Evolutionary conservation across 2,797 vertebrate genomes (phyloP), one percentile per base, ranked within the genome.

Genomic region (Sus cebifrons): DNA sequence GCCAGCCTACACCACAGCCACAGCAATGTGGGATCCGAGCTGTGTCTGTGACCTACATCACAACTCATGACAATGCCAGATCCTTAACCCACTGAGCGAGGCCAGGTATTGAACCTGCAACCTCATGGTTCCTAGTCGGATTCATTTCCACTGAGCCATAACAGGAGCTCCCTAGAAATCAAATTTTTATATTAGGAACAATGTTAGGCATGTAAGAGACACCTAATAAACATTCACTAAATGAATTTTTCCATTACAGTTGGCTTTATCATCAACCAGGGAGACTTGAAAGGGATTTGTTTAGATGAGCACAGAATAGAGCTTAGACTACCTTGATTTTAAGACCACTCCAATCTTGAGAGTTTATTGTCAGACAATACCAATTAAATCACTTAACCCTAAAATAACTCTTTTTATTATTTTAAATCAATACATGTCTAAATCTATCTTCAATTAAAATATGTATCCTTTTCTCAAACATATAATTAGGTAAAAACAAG

Each of bases 401-500:
- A 23, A 75, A 74, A 65, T 27, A 32, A 84, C 67, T 62, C 56
- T 44, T 82, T 91, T 81, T 18, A 67, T 73, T 70, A 70, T 62
- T 84, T 73, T 54, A 84, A 82, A 85, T 65, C 21, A 95, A 75
- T 2, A 36, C 14, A 40, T 25, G 73, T 13, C 5, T 90, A 64
- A 94, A 40, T 62, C 18, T 29, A 84, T 49, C 52, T 62, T 32
- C 23, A 44, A 86, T 91, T 81, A 52, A 25, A 70, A n/a, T 71
- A n/a, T 70, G 6, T 82, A 29, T 70, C n/a, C 77, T 77, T 89
- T 77, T 68, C 14, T 94, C 17, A 96, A 75, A 68, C 0, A 15
- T 62, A 40, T 32, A 49, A 89, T 32, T 44, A 23, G 10, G 25
- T 86, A 75, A 83, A 91, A 94, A 58, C 52, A 92, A 89, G 27